These are phyloP conservation scores for Andrena haemorrhoa DNA, from an alignment of 2,888 invertebrate species.

Conservation along the genomic window DNA sequence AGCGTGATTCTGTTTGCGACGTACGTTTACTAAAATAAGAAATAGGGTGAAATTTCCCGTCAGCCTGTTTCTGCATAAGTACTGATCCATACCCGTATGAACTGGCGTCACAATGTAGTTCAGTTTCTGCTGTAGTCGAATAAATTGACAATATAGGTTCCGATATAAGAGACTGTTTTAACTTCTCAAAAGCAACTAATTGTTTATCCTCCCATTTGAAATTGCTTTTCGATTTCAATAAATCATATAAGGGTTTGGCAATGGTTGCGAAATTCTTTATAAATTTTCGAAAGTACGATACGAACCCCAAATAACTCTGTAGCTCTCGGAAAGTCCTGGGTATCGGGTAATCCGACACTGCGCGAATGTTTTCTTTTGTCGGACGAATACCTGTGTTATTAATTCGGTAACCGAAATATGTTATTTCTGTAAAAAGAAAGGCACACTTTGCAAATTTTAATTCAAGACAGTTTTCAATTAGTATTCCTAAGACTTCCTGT, in stretches of 20 bases:
- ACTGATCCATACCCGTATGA: slow-evolving; percentile 12
- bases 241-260: slow-evolving; percentile 15
- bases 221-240: slow-evolving; percentile 3
- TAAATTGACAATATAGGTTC: slow-evolving; percentile 18
- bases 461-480: slow-evolving; percentile 33
- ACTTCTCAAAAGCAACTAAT: slow-evolving; percentile 6
- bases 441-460: slow-evolving; percentile 58
- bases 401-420: slow-evolving; percentile 63
- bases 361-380: slow-evolving; percentile 18
- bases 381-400: slow-evolving; percentile 51
- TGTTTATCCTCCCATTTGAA: slow-evolving; percentile 8
- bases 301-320: background rate
- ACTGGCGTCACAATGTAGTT: too few relatives aligned
- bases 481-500: slow-evolving; percentile 20
- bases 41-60: slow-evolving; percentile 25
- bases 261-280: slow-evolving; percentile 13
- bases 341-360: background rate
- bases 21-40: slow-evolving; percentile 31
- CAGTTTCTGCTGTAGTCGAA: background rate
- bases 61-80: slow-evolving; percentile 20
- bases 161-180: slow-evolving; percentile 12
- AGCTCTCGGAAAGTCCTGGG: background rate
- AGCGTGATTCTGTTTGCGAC: background rate
- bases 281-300: slow-evolving; percentile 8
- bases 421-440: slow-evolving; percentile 59